Conservation (phyloP, 37 sponge, comb jelly and placozoan species). For the Cliona cf. orientalis region DNA sequence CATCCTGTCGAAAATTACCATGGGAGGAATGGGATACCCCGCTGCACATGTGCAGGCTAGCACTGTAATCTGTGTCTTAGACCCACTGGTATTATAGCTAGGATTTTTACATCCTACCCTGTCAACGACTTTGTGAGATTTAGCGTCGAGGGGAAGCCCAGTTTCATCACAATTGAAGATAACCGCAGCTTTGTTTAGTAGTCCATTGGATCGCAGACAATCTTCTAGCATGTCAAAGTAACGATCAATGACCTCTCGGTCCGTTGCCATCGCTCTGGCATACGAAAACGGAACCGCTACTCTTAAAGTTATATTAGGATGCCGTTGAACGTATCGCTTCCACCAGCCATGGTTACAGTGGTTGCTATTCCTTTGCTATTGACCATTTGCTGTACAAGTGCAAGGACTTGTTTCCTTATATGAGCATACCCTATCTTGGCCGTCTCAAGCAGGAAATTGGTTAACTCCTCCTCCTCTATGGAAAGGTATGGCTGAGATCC, state of each 20-base stretch:
- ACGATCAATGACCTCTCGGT: not conserved
- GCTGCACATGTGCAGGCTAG: slow-evolving; percentile 58
- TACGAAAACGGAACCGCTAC: not conserved
- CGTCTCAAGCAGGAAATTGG: no score
- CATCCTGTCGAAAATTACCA: slow-evolving; percentile 49
- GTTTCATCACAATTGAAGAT: slow-evolving; percentile 56
- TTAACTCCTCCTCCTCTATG: no score
- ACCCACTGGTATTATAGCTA: not conserved
- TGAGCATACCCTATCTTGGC: no score
- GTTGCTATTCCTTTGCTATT: no score
- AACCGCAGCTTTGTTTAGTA: slow-evolving; percentile 16
- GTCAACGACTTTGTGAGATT: slow-evolving; percentile 16
- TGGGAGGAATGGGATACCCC: slow-evolving; percentile 48
- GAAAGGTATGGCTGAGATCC: no score
- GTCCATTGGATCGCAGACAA: slow-evolving; percentile 12
- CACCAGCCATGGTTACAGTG: slow-evolving; percentile 70
- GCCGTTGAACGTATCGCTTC: slow-evolving; percentile 11
- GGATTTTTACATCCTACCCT: not conserved
- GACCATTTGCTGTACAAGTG: no score
- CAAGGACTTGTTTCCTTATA: no score
- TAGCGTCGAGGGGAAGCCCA: slow-evolving; percentile 20
- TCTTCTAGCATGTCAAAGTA: slow-evolving; percentile 36
- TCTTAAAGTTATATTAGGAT: slow-evolving; percentile 5
- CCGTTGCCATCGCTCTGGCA: slow-evolving; percentile 10
- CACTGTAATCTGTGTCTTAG: slow-evolving; percentile 63